Evolutionary conservation across 2,888 invertebrate species (phyloP), one percentile per base, ranked within the genome.

Genomic region (Cheilosia soror): DNA sequence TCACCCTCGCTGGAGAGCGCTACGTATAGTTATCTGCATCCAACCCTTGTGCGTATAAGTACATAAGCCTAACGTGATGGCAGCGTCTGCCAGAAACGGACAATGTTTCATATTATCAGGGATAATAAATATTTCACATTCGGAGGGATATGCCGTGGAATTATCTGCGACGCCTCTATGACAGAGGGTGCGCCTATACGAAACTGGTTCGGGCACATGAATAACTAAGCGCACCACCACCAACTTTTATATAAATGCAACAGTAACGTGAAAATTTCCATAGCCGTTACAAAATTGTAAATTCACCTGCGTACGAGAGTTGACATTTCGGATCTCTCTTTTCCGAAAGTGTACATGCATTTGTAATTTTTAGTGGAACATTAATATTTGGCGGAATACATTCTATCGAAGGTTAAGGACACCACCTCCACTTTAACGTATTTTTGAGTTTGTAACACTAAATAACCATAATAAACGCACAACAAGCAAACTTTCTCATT

Each of bases 111-210:
- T 81, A 69, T 37, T 76, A 81, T 76, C 76, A 81, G 65, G 76
- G 81, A 76, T 81, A 81, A 81, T 81, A 81, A 81, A 81, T 81
- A 81, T 76, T 76, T 81, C 76, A 69, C 69, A 55, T 80, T 75
- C 80, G 63, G 68, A 47, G 62, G 55, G 37, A 33, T 65, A 58
- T 68, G 75, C 62, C 62, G 66, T 42, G 65, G 75, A 66, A 80
- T 68, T 80, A 80, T 75, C 72, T 66, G 58, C 79, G 51, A 72
- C 60, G 51, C 55, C 51, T 68, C 31, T 37, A 13, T 62, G 40
- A 15, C 40, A 62, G 58, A 51, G 51, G 40, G 77, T 62, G 44
- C 72, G 71, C 3, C 37, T 37, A 0, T 49, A 31, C 7, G 13
- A 47, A 37, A 44, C 57, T 40, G 66, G 33, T 53, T 53, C 44